Evolutionary conservation across 2,113 vertebrate species (phyloP).

Genomic region (Felis chaus): DNA sequence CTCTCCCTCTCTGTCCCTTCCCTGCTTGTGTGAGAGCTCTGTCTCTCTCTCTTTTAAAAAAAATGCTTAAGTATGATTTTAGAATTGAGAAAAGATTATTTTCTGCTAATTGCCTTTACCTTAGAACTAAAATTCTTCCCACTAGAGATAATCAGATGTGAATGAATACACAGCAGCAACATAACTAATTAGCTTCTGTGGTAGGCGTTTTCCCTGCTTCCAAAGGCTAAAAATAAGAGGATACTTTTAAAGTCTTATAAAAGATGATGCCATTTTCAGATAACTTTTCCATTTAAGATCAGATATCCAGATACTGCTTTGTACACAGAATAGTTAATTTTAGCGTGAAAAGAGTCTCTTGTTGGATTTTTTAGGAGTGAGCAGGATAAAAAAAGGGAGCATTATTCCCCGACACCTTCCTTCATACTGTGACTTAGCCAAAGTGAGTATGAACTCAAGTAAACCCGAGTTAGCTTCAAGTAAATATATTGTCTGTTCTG

Average conservation of each 20-base stretch:
- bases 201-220: not conserved
- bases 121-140: not conserved
- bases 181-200: not conserved
- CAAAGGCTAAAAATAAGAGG: not conserved
- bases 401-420: not conserved
- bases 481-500: not conserved
- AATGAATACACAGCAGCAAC: not conserved
- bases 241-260: not conserved
- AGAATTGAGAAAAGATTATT: not conserved
- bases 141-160: not conserved
- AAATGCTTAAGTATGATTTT: not conserved
- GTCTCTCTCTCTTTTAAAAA: no score
- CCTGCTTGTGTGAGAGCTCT: no score
- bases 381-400: constrained; percentile 36
- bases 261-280: not conserved
- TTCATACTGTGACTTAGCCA: not conserved
- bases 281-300: not conserved
- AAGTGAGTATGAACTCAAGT: not conserved
- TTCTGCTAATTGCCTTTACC: constrained; percentile 13
- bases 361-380: constrained; percentile 45
- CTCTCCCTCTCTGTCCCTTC: no score
- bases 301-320: not conserved
- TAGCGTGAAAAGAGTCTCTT: constrained; percentile 3
- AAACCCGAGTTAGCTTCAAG: not conserved
- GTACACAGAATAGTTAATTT: constrained; percentile 1